Evolutionary conservation across 2,797 vertebrate genomes (phyloP).

Genomic region (Acipenser ruthenus): DNA sequence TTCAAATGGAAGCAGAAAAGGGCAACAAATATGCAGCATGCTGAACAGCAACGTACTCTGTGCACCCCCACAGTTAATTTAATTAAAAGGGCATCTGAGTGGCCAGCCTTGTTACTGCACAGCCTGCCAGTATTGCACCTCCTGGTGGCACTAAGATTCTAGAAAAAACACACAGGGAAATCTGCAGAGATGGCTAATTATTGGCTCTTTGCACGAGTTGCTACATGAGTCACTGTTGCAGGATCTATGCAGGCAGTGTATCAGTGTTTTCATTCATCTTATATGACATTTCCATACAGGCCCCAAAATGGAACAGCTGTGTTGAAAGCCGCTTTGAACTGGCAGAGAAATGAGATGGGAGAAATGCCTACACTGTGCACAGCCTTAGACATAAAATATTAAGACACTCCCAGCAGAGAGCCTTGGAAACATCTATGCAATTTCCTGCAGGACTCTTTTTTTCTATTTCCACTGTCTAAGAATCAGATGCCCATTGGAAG

Average conservation of each 20-base stretch:
- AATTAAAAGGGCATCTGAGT: too few species aligned
- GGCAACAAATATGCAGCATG: too few species aligned
- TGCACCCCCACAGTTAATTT: too few species aligned
- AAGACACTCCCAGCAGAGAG: background rate
- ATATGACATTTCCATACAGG: slow-evolving; percentile 5
- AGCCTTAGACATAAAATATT: slow-evolving; percentile 5
- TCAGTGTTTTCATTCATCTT: slow-evolving; percentile 5
- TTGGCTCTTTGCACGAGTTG: too few species aligned
- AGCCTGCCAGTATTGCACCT: too few species aligned
- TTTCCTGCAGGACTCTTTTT: background rate
- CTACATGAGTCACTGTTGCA: background rate
- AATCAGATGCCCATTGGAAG: background rate
- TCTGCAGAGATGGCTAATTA: too few species aligned
- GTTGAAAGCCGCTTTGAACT: slow-evolving; percentile 6
- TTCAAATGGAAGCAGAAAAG: too few species aligned
- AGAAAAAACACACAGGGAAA: too few species aligned
- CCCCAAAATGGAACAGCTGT: background rate
- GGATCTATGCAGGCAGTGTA: background rate
- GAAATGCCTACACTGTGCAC: background rate
- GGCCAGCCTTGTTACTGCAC: too few species aligned
- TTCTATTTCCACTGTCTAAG: background rate
- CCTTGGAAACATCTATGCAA: background rate
- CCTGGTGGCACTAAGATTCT: too few species aligned
- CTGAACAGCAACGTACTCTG: too few species aligned
- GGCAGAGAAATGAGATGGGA: background rate